phyloP scores from a whole-genome alignment of 2,113 vertebrate genomes.

The Trichechus manatus region DNA sequence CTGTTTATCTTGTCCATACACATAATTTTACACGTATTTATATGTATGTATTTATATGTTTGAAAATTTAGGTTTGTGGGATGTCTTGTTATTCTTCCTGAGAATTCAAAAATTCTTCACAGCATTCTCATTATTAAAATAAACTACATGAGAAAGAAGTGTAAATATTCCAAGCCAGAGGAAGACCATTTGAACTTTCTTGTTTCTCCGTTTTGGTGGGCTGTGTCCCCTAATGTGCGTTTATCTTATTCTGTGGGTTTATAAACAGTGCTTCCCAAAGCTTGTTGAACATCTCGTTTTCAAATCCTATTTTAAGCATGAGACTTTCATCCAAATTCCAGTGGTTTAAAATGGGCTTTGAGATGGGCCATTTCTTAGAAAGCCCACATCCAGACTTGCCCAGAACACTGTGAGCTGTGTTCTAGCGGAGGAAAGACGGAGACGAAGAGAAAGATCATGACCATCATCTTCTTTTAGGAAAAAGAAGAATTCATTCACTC shows the following conservation, averaged over 20 bases:
- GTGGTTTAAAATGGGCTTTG: background rate
- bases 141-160: background rate
- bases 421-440: rapidly evolving
- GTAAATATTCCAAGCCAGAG: background rate
- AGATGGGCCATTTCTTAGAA: background rate
- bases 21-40: rapidly evolving
- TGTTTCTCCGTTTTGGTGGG: background rate
- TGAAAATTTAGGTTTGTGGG: background rate
- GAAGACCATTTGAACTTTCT: too few relatives aligned
- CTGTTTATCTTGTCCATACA: background rate
- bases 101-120: background rate
- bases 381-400: too few relatives aligned
- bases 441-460: background rate
- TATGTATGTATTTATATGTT: too few relatives aligned
- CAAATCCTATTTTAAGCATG: background rate
- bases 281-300: background rate
- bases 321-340: background rate
- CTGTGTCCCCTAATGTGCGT: background rate
- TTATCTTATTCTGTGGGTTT: background rate
- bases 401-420: rapidly evolving
- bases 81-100: background rate
- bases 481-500: slow-evolving; percentile 93
- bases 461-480: slow-evolving; percentile 89
- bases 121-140: background rate
- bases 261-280: background rate